Evolutionary conservation across 2,797 vertebrate genomes (phyloP).

Genomic region (Anabacerthia variegaticeps): DNA sequence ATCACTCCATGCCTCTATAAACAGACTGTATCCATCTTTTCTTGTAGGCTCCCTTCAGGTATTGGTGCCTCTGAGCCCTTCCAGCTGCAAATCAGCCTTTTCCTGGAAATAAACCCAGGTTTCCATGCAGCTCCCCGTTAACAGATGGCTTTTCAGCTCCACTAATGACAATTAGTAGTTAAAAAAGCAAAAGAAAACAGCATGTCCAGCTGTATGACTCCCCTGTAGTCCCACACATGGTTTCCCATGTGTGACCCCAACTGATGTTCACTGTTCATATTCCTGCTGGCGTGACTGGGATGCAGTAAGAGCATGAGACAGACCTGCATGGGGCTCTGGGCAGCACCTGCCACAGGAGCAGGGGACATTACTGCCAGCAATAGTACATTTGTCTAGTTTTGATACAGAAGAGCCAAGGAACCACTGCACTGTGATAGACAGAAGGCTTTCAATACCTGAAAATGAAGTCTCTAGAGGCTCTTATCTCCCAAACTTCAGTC

Average conservation of each 20-base stretch:
- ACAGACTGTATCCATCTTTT: neutral
- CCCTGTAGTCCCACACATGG: fast-evolving
- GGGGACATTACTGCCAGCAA: neutral
- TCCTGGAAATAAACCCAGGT: neutral
- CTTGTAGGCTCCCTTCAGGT: neutral
- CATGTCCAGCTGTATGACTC: fast-evolving
- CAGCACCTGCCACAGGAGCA: neutral
- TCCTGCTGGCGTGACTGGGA: fast-evolving
- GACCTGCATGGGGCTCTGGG: fast-evolving
- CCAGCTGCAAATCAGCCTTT: neutral
- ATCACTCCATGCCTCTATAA: neutral
- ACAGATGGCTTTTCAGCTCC: neutral
- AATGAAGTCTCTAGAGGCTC: neutral
- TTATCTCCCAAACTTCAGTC: neutral
- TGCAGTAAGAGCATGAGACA: fast-evolving
- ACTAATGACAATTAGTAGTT: neutral
- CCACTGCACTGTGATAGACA: neutral
- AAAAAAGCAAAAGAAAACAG: neutral
- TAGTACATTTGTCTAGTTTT: fast-evolving
- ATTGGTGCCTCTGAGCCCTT: neutral
- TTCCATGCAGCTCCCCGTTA: neutral
- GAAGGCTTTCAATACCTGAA: neutral
- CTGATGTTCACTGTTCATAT: fast-evolving
- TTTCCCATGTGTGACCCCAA: fast-evolving
- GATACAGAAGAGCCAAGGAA: neutral